Evolutionary conservation across 2,113 vertebrate species (phyloP).

Genomic region (Halcyon senegalensis): DNA sequence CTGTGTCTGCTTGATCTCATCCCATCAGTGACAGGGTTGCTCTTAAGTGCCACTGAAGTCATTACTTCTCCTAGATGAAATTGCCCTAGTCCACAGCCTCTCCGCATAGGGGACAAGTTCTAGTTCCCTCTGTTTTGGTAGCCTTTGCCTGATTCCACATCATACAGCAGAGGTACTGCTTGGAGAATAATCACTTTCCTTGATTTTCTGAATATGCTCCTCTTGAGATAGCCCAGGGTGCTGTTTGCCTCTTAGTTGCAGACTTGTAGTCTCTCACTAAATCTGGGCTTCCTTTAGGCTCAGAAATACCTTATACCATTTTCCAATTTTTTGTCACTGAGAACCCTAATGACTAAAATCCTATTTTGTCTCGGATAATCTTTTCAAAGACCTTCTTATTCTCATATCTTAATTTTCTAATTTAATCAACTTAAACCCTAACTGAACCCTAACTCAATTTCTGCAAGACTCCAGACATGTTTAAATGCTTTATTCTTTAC

Average conservation of each 20-base stretch:
- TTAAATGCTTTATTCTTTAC: neutral
- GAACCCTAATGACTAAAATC: neutral
- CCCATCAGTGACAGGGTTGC: neutral
- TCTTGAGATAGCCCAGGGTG: neutral
- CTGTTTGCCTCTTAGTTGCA: neutral
- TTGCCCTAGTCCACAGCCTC: neutral
- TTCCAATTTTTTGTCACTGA: neutral
- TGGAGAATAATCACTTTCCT: neutral
- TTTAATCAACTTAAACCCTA: neutral
- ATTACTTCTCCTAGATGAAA: neutral
- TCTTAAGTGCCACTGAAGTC: neutral
- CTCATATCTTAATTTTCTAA: neutral
- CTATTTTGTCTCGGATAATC: neutral
- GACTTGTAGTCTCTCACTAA: neutral
- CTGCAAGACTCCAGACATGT: neutral
- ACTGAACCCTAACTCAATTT: neutral
- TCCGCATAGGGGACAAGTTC: rapidly evolving
- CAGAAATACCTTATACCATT: neutral
- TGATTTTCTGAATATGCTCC: neutral
- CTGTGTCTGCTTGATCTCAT: neutral
- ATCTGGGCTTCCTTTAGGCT: neutral
- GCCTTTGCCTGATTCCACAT: rapidly evolving
- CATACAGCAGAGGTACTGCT: neutral
- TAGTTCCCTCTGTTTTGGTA: neutral
- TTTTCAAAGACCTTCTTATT: neutral